These are phyloP conservation scores for Hippoglossus hippoglossus DNA, from an alignment of 2,797 vertebrate genomes.

Conservation along the genomic window DNA sequence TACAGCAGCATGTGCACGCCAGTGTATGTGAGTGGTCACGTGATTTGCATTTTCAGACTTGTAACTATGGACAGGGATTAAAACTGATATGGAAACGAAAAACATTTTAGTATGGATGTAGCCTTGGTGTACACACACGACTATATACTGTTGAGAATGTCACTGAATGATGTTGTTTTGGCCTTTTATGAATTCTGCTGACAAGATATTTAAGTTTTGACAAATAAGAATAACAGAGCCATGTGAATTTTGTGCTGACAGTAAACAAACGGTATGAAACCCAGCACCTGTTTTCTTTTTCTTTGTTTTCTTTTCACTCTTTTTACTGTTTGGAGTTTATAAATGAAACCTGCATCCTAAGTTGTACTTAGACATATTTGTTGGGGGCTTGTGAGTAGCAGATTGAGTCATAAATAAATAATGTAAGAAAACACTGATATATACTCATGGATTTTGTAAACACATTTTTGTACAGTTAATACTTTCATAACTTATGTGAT, in stretches of 20 bases:
- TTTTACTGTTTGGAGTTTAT: slow-evolving; percentile 13
- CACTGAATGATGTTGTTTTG: slow-evolving; percentile 1
- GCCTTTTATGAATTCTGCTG: not conserved
- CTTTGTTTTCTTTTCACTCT: slow-evolving; percentile 1
- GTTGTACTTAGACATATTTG: slow-evolving; percentile 5
- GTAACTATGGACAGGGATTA: too few species aligned
- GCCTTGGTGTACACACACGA: not conserved
- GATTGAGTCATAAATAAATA: slow-evolving; percentile 5
- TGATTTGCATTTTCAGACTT: too few species aligned
- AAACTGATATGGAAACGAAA: too few species aligned
- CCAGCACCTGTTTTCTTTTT: not conserved
- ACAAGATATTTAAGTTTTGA: slow-evolving; percentile 3
- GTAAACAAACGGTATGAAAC: slow-evolving; percentile 52
- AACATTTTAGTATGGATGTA: too few species aligned
- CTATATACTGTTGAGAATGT: not conserved
- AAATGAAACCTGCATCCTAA: not conserved
- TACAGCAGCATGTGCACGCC: too few species aligned
- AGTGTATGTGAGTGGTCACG: too few species aligned
- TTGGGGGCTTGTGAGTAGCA: not conserved
- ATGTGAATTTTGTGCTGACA: slow-evolving; percentile 41
- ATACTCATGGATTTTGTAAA: not conserved
- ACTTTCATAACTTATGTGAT: slow-evolving; percentile 1
- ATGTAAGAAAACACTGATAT: slow-evolving; percentile 2
- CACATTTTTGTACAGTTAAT: not conserved
- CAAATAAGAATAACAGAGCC: slow-evolving; percentile 5